These are phyloP conservation scores for Torymus tubicola DNA, from an alignment of 2,888 invertebrate genomes.

Conservation along the genomic window DNA sequence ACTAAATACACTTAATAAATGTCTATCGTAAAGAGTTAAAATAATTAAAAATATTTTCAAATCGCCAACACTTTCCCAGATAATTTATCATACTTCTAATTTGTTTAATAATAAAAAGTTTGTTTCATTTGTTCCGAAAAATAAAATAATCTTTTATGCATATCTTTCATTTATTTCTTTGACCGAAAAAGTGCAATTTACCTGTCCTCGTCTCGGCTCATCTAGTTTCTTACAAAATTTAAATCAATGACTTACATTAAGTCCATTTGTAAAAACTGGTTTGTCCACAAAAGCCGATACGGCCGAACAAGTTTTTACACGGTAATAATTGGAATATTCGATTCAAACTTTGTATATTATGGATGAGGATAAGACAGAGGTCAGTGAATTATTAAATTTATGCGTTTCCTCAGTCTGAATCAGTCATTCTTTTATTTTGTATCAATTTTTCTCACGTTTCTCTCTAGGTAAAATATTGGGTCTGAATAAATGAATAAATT, in stretches of 20 bases:
- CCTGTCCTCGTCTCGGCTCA: not conserved
- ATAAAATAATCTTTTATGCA: too few relatives aligned
- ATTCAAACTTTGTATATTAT: slow-evolving; percentile 18
- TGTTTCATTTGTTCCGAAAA: too few relatives aligned
- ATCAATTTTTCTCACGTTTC: not conserved
- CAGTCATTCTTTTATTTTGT: not conserved
- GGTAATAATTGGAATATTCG: slow-evolving; percentile 35
- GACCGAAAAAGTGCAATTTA: too few relatives aligned
- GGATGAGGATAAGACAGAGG: slow-evolving; percentile 6
- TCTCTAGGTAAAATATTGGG: not conserved
- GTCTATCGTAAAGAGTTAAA: too few relatives aligned
- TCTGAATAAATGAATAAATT: not conserved
- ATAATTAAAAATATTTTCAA: too few relatives aligned
- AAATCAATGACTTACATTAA: slow-evolving; percentile 10
- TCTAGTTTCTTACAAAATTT: slow-evolving; percentile 17
- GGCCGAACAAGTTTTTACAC: slow-evolving; percentile 20
- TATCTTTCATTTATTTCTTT: not conserved
- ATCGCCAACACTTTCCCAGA: too few relatives aligned
- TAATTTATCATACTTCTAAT: too few relatives aligned
- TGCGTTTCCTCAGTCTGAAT: not conserved
- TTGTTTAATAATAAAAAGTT: too few relatives aligned
- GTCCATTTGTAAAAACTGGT: slow-evolving; percentile 18
- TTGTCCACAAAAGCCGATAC: slow-evolving; percentile 20
- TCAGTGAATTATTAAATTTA: slow-evolving; percentile 22
- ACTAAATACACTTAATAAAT: too few relatives aligned